phyloP scores from a whole-genome alignment of 1,140 invertebrate genomes.

The Hestina assimilis region DNA sequence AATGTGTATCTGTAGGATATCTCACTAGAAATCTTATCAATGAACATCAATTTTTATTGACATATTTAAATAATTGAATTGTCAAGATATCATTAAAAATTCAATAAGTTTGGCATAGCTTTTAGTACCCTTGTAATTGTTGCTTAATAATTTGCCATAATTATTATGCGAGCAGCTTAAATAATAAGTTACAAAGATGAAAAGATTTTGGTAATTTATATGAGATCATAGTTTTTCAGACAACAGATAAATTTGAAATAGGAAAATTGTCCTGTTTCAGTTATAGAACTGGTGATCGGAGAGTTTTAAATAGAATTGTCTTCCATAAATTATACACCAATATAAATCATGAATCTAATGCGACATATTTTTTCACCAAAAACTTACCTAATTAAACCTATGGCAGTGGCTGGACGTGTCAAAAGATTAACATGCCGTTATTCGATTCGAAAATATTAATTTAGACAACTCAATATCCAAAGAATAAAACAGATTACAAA shows the following conservation, averaged over 20 bases:
- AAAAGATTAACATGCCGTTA: conserved; percentile 12
- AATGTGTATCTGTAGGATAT: not conserved
- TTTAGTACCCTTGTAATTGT: not conserved
- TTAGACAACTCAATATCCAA: not conserved
- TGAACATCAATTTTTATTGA: not conserved
- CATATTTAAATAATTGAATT: not conserved
- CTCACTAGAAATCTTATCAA: not conserved
- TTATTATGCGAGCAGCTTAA: conserved; percentile 13
- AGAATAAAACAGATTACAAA: not conserved
- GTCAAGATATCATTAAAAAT: too few relatives aligned
- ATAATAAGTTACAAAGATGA: conserved; percentile 19
- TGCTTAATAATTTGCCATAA: not conserved
- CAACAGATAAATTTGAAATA: conserved; percentile 17
- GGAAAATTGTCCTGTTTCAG: conserved; percentile 8
- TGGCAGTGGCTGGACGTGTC: conserved; percentile 57
- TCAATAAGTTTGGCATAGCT: not conserved
- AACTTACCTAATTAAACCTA: conserved; percentile 49
- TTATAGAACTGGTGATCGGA: conserved; percentile 3
- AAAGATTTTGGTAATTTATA: conserved; percentile 60
- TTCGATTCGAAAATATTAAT: conserved; percentile 3
- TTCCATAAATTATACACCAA: conserved; percentile 23
- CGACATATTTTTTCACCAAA: conserved; percentile 1
- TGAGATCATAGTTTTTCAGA: conserved; percentile 54
- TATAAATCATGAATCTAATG: conserved; percentile 5
- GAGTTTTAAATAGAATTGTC: conserved; percentile 23